Base-by-base conservation (phyloP, 1,140 invertebrate genomes). In the Camponotus vicinus region DNA sequence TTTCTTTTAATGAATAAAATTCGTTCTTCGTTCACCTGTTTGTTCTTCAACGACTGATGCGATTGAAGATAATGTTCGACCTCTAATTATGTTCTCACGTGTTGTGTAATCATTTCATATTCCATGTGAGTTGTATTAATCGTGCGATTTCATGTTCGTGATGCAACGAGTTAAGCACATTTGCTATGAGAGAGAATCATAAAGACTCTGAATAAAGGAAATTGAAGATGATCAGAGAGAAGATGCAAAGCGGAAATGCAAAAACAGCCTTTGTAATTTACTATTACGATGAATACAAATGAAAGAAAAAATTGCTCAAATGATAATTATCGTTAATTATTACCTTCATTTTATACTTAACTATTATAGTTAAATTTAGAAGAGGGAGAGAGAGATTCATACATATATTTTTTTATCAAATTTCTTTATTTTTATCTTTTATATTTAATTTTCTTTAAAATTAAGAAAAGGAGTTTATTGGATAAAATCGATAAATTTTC, bases 91-190 rank as follows among this genome's bases (percentile, higher is more conserved):
- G 27, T 27, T 27, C 37, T 76, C 61, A 76, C 73, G 37, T 63
- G 73, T 76, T 6, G n/a, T 11, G 13, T 37, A 40, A 32, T 76
- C 37, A 27, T 76, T 76, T 37, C 40, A 52, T 34, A 59, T 76
- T 37, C 9, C 32, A 73, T 11, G 18, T 18, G 32, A 55, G 37
- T 21, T 63, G 7, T 7, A 15, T 34, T 61, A 42, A 76, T 76
- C 37, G 73, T 13, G 21, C 27, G 27, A 27, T 27, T 27, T 27
- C 27, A 27, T 37, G 13, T 61, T 61, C 55, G 32, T 45, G 55
- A 15, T 42, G 13, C 21, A 21, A 32, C 2, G 57, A 61, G 37
- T 21, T n/a, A 15, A 59, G 11, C 6, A 13, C 45, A 8, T 40
- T 42, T 3, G 8, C 2, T 21, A 18, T 5, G 27, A 59, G 15